Evolutionary conservation across 2,113 vertebrate species (phyloP).

Genomic region (Entelurus aequoreus): DNA sequence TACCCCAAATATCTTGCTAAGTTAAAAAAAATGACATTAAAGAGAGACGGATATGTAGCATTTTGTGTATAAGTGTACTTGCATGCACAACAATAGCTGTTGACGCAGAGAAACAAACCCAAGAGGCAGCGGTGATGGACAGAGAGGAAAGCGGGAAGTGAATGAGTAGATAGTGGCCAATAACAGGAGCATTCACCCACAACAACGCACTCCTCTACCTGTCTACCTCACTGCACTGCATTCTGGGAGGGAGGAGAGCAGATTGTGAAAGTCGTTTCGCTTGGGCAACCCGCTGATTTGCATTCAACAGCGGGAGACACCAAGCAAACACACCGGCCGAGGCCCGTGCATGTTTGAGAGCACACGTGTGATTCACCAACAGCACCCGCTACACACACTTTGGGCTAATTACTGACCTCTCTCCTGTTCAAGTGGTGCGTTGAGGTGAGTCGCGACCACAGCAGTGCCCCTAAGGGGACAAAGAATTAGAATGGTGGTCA

Average conservation of each 20-base stretch:
- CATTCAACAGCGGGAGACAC: conserved; percentile 64
- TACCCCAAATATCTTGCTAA: neutral
- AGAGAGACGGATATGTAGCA: neutral
- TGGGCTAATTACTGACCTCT: conserved; percentile 49
- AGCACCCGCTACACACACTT: conserved; percentile 8
- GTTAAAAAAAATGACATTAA: neutral
- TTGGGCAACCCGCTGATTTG: conserved; percentile 65
- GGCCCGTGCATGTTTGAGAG: conserved; percentile 7
- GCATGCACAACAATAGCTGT: neutral
- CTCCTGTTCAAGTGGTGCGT: conserved; percentile 35
- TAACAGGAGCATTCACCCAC: conserved; percentile 69
- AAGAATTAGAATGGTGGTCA: conserved; percentile 44
- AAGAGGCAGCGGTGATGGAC: conserved; percentile 41
- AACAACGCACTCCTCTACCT: conserved; percentile 59
- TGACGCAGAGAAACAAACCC: conserved; percentile 59
- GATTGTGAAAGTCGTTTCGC: conserved; percentile 69
- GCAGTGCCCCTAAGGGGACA: conserved; percentile 28
- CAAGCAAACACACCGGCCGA: conserved; percentile 67
- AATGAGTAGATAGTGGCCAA: conserved; percentile 69
- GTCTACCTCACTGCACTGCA: conserved; percentile 54
- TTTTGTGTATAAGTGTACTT: neutral
- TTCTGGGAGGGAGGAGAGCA: conserved; percentile 62
- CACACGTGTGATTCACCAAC: conserved; percentile 3
- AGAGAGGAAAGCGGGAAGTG: conserved; percentile 58
- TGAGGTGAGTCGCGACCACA: conserved; percentile 7